Evolutionary conservation across 2,113 vertebrate species (phyloP).

Genomic region (Myxocyprinus asiaticus): DNA sequence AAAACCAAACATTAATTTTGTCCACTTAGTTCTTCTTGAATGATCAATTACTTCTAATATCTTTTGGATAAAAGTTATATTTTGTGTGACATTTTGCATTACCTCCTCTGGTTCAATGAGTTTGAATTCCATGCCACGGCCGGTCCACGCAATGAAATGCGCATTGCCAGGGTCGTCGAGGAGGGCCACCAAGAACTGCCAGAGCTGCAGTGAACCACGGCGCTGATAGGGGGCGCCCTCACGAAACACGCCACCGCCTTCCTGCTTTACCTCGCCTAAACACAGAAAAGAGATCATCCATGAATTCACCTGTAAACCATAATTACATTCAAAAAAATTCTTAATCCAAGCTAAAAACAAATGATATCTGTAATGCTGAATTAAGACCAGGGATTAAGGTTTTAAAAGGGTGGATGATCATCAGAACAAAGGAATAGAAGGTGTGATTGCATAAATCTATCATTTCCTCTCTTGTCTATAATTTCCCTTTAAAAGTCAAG

Average conservation of each 20-base stretch:
- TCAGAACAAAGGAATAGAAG: neutral
- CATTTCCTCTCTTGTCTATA: constrained; percentile 19
- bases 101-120: constrained; percentile 98
- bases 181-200: constrained; percentile 96
- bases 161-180: constrained; percentile 90
- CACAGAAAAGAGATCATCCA: neutral
- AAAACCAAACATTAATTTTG: constrained; percentile 7
- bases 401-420: neutral
- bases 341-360: neutral
- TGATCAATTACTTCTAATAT: neutral
- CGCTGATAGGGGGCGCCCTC: constrained; percentile 93
- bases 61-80: neutral
- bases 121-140: constrained; percentile 98
- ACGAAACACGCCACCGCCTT: constrained; percentile 77
- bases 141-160: constrained; percentile 98
- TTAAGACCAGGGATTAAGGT: neutral
- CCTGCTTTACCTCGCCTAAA: constrained; percentile 91
- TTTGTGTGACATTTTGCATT: neutral
- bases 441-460: neutral
- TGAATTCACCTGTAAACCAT: neutral
- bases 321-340: neutral
- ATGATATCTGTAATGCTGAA: neutral
- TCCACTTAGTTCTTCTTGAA: constrained; percentile 1
- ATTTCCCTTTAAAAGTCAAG: neutral
- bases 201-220: constrained; percentile 93